phyloP scores from a whole-genome alignment of 1,140 invertebrate genomes.

The Belonocnema kinseyi region DNA sequence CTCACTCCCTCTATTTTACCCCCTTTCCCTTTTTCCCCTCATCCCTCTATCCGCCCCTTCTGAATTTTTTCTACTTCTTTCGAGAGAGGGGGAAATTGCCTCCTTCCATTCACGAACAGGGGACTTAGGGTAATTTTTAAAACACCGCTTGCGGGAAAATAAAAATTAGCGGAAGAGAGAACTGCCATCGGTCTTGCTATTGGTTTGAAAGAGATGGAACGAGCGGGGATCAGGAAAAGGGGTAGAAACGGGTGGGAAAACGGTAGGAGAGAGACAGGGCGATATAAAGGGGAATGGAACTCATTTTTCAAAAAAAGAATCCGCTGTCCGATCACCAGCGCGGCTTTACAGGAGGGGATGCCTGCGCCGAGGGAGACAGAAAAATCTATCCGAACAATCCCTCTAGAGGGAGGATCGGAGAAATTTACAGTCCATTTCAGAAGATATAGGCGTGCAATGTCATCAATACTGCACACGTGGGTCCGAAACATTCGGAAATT shows the following conservation, averaged over 20 bases:
- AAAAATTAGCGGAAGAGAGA: constrained; percentile 63
- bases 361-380: constrained; percentile 43
- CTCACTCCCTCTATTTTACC: constrained; percentile 16
- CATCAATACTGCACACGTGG: constrained; percentile 19
- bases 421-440: constrained; percentile 61
- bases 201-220: constrained; percentile 1
- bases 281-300: constrained; percentile 40
- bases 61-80: constrained; percentile 50
- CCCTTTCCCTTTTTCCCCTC: constrained; percentile 33
- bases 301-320: constrained; percentile 59
- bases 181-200: not conserved
- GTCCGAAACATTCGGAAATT: constrained; percentile 1
- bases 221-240: constrained; percentile 30
- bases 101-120: constrained; percentile 31
- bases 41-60: constrained; percentile 53
- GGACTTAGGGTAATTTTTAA: constrained; percentile 65
- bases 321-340: constrained; percentile 12
- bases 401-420: constrained; percentile 48
- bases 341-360: not conserved
- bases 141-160: constrained; percentile 69
- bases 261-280: constrained; percentile 30
- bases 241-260: not conserved
- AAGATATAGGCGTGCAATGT: constrained; percentile 46
- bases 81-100: constrained; percentile 32
- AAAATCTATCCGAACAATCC: constrained; percentile 34